These are phyloP conservation scores for Oxyura jamaicensis DNA, from an alignment of 2,113 vertebrate species.

Conservation along the genomic window DNA sequence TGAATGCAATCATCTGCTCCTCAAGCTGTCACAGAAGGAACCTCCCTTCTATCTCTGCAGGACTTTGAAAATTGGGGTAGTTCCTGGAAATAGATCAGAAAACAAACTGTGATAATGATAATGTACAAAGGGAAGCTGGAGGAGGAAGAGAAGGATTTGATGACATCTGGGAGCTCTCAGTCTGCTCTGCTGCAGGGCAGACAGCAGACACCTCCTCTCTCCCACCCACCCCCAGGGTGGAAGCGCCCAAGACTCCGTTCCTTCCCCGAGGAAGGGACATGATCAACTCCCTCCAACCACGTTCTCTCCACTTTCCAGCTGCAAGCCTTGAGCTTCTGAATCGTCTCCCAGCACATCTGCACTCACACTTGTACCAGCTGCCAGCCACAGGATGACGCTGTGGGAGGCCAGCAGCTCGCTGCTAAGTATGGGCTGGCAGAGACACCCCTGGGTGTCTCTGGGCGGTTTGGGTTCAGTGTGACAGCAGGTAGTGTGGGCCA, in stretches of 20 bases:
- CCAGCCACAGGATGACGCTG: accelerated
- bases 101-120: neutral
- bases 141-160: neutral
- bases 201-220: neutral
- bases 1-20: neutral
- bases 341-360: neutral
- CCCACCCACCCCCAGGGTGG: neutral
- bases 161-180: neutral
- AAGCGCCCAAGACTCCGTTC: neutral
- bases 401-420: neutral
- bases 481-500: neutral
- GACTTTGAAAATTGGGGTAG: neutral
- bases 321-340: neutral
- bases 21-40: neutral
- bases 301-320: neutral
- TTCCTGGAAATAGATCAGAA: neutral
- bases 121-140: neutral
- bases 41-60: neutral
- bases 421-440: neutral
- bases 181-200: neutral
- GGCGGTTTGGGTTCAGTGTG: neutral
- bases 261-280: neutral
- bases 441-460: neutral
- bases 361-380: neutral
- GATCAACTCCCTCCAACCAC: neutral